Percentiles rank a stretch among this genome's conserved stretches.
Evolutionary conservation across 1,140 invertebrate species (phyloP).

Genomic region (Oryzaephilus surinamensis): DNA sequence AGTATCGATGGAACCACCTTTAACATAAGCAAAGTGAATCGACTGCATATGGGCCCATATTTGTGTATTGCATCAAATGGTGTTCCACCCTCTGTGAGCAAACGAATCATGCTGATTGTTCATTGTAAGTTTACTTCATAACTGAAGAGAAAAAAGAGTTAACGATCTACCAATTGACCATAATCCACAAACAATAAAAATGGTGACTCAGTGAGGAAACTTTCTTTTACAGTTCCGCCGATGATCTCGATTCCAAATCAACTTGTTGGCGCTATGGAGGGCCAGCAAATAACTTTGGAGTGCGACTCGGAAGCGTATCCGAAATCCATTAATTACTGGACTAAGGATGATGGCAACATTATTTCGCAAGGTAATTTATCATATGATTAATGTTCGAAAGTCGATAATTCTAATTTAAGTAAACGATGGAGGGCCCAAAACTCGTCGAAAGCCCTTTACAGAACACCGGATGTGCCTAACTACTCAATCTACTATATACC

Average conservation of each 20-base stretch:
- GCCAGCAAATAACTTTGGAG: conserved; percentile 64
- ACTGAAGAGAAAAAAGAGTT: conserved; percentile 7
- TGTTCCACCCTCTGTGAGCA: conserved; percentile 69
- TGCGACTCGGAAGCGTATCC: conserved; percentile 81
- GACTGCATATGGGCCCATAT: conserved; percentile 39
- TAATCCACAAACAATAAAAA: neutral
- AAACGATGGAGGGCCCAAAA: too few relatives aligned
- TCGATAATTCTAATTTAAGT: too few relatives aligned
- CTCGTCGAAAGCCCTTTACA: too few relatives aligned
- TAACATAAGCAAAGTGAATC: conserved; percentile 34
- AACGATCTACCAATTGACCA: neutral
- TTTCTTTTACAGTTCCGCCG: conserved; percentile 54
- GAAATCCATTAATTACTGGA: conserved; percentile 80
- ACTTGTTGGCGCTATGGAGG: conserved; percentile 64
- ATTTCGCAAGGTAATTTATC: conserved; percentile 63
- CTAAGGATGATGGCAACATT: conserved; percentile 63
- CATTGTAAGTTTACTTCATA: conserved; percentile 52
- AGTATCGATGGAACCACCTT: conserved; percentile 36
- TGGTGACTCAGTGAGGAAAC: neutral
- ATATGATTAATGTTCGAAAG: too few relatives aligned
- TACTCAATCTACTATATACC: too few relatives aligned
- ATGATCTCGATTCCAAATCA: conserved; percentile 81
- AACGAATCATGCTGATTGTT: conserved; percentile 61
- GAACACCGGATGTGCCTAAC: too few relatives aligned
- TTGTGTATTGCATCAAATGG: conserved; percentile 55